Conservation (phyloP, 2,888 invertebrate genomes). For the Hyposoter didymator region DNA sequence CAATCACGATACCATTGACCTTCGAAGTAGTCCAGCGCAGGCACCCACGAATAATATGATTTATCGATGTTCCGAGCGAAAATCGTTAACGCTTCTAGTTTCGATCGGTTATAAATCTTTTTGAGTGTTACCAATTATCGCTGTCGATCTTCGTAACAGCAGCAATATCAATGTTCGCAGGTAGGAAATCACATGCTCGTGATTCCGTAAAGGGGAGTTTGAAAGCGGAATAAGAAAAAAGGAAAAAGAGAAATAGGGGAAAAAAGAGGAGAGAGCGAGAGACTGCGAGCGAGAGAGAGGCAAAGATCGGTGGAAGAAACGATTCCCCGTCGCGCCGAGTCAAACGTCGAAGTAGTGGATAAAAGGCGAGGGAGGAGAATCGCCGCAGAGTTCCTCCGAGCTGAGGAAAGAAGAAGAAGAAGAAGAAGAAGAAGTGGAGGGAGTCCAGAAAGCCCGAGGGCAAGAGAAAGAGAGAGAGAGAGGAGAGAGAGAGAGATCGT, state of each 20-base stretch:
- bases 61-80: slow-evolving; percentile 2
- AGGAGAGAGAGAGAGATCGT: slow-evolving; percentile 71
- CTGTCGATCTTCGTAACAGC: slow-evolving; percentile 20
- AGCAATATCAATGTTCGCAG: slow-evolving; percentile 60
- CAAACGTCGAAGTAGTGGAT: slow-evolving; percentile 66
- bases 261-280: slow-evolving; percentile 54
- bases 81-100: slow-evolving; percentile 5
- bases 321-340: slow-evolving; percentile 65
- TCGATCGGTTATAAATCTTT: slow-evolving; percentile 6
- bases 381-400: slow-evolving; percentile 65
- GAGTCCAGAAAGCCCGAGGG: slow-evolving; percentile 73
- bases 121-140: slow-evolving; percentile 23
- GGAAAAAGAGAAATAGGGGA: slow-evolving; percentile 66
- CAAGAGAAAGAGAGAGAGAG: slow-evolving; percentile 70
- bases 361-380: slow-evolving; percentile 68
- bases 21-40: slow-evolving; percentile 14
- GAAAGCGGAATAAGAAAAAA: slow-evolving; percentile 46
- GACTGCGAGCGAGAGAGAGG: slow-evolving; percentile 52
- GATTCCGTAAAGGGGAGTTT: slow-evolving; percentile 42
- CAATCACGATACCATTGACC: slow-evolving; percentile 19
- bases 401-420: slow-evolving; percentile 60
- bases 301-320: slow-evolving; percentile 61
- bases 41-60: slow-evolving; percentile 11
- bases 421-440: slow-evolving; percentile 61
- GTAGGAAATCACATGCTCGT: slow-evolving; percentile 50